Base-by-base conservation (phyloP, 2,797 vertebrate species). In the Valencia hispanica region DNA sequence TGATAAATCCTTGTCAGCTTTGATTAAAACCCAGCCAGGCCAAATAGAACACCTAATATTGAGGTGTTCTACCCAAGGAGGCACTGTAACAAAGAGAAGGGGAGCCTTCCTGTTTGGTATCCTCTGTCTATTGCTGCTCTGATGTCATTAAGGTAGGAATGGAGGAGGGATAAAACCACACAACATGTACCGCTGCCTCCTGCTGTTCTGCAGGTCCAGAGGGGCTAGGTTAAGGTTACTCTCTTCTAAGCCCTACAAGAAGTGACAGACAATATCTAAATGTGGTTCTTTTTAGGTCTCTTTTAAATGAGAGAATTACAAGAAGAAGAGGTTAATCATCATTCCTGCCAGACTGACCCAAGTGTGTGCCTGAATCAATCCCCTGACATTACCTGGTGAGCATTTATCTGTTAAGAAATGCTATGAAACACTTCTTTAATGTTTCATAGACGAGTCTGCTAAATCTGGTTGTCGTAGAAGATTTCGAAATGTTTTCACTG, bases 1-100 rank as follows among this genome's bases (percentile, higher is more conserved):
- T 94, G 94, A 94, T 94, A 95, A 92, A 94, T 94, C 93, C 92
- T 90, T 93, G 93, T 95, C 93, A 93, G 87, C 87, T 94, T 95
- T 94, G 94, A 95, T 94, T 94, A 94, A 95, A 94, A 92, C 89
- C 87, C 85, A 87, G 90, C 89, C 90, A 89, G 93, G 89, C 87
- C 91, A 92, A 92, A 92, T 91, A 93, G 91, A 93, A 90, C 85
- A 91, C 78, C 91, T 94, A 90, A 93, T 93, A 93, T 94, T 92
- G 88, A 85, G 89, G 90, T 89, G 88, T 93, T 91, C 92, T 91
- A 93, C 89, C 90, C 86, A 85, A 89, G 84, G 86, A 94, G 92
- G 92, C 88, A 83, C 72, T 79, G 88, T 84, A 84, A 78, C 85
- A 86, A 78, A 77, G 79, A 77, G 79, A 79, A 83, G 51, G 72